Evolutionary conservation across 2,797 vertebrate genomes (phyloP).

Genomic region (Fundulus diaphanus): DNA sequence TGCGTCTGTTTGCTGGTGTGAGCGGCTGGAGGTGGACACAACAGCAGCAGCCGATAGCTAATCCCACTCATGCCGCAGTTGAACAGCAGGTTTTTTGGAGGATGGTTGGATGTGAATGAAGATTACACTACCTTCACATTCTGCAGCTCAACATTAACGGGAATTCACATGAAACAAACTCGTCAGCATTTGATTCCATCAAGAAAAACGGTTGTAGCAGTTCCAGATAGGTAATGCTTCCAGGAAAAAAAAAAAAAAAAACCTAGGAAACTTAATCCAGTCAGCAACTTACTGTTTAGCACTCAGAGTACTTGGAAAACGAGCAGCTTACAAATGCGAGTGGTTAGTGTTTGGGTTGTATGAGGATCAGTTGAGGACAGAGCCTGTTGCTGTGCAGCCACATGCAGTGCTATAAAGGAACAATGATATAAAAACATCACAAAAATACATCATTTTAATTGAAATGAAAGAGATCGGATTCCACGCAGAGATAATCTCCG

Average conservation of each 20-base stretch:
- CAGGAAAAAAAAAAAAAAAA: constrained; percentile 22
- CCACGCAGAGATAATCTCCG: constrained; percentile 32
- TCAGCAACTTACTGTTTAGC: constrained; percentile 14
- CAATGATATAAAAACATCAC: constrained; percentile 29
- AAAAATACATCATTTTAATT: constrained; percentile 49
- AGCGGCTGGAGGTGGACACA: constrained; percentile 30
- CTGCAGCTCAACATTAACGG: constrained; percentile 7
- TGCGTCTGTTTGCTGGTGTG: constrained; percentile 36
- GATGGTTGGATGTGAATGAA: constrained; percentile 16
- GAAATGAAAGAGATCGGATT: constrained; percentile 42
- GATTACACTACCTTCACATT: constrained; percentile 38
- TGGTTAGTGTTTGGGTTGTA: constrained; percentile 12
- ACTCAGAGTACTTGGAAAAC: constrained; percentile 45
- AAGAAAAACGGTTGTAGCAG: neutral
- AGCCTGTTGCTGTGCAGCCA: constrained; percentile 5
- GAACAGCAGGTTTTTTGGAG: constrained; percentile 33
- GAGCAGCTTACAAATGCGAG: constrained; percentile 28
- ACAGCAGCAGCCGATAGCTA: constrained; percentile 43
- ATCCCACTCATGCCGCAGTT: constrained; percentile 50
- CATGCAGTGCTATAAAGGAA: constrained; percentile 8
- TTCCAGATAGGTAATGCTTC: constrained; percentile 12
- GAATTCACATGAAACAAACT: neutral
- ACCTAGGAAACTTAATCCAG: constrained; percentile 40
- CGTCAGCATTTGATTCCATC: neutral
- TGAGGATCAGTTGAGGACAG: constrained; percentile 19